Percentiles rank a stretch among this genome's conserved stretches.
These are phyloP conservation scores for Trachymyrmex septentrionalis DNA, from an alignment of 1,140 invertebrate species.

Conservation along the genomic window DNA sequence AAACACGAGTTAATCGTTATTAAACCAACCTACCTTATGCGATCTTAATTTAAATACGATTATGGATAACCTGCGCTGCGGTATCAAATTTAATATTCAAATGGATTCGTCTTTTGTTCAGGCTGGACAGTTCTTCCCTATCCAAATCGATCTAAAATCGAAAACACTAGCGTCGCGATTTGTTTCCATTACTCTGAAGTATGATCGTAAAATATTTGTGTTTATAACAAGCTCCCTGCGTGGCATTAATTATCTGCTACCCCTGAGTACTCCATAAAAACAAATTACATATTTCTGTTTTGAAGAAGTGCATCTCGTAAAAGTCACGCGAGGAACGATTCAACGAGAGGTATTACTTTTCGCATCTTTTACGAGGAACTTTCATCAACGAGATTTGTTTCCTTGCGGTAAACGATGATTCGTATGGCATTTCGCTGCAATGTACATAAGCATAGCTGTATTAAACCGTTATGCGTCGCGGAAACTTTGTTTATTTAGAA, in stretches of 20 bases:
- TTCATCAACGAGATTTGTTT: slow-evolving; percentile 61
- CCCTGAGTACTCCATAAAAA: neutral
- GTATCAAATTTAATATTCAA: slow-evolving; percentile 86
- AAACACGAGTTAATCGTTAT: slow-evolving; percentile 79
- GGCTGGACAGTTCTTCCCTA: slow-evolving; percentile 13
- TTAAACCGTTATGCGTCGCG: slow-evolving; percentile 54
- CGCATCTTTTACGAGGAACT: slow-evolving; percentile 52
- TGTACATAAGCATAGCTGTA: slow-evolving; percentile 39
- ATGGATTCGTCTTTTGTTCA: slow-evolving; percentile 79
- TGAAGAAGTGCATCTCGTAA: slow-evolving; percentile 37
- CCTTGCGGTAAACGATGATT: slow-evolving; percentile 51
- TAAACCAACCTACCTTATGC: slow-evolving; percentile 84
- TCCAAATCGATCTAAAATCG: slow-evolving; percentile 75
- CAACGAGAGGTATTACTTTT: slow-evolving; percentile 40
- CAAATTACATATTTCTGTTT: slow-evolving; percentile 24
- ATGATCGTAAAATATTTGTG: neutral
- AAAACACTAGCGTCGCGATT: neutral
- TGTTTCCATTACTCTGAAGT: neutral
- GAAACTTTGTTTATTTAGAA: slow-evolving; percentile 55
- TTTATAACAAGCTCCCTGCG: neutral
- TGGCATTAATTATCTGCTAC: slow-evolving; percentile 23
- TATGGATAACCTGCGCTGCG: slow-evolving; percentile 83
- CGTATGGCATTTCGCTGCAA: slow-evolving; percentile 38
- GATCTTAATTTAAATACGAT: slow-evolving; percentile 87
- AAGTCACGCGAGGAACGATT: slow-evolving; percentile 23